Evolutionary conservation across 2,797 vertebrate species (phyloP), one percentile per base, ranked within the genome.

Genomic region (Acropternis orthonyx): DNA sequence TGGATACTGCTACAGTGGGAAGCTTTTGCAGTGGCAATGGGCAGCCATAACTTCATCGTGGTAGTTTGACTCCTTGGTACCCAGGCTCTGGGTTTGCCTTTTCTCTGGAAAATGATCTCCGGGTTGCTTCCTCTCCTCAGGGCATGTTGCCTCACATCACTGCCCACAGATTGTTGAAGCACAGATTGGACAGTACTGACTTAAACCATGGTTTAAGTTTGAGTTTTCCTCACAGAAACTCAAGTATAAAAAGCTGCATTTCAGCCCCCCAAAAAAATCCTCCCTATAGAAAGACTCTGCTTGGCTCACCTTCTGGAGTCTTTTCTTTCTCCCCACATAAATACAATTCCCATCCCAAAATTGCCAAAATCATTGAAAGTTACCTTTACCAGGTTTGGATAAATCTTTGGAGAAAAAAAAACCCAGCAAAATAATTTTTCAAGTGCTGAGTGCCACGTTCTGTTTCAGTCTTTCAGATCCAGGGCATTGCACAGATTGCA

Each of bases 401-500:
- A 88, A 74, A 82, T 68, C 32, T 77, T 36, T 74, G 5, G 7
- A 2, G 28, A 4, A 1, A 0, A 1, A 0, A 59, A 9, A 0
- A 2, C 34, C 2, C 5, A 55, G 24, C 17, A 48, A 59, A 68
- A n/a, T 49, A 55, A 15, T 52, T 87, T 89, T 84, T n/a, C 32
- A 85, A 21, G 27, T 30, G 24, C 15, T 67, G n/a, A 46, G 46
- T 63, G 4, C 15, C 46, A 21, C 20, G 7, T 28, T 76, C 24
- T 61, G 2, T 62, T 90, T 65, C 72, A 71, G 32, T 16, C 27
- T 83, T 69, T 67, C 39, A 11, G 23, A 46, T 20, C 19, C 22
- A 41, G 8, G 12, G 37, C 56, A 54, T 22, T 65, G 15, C 27
- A 71, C 2, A 74, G 61, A 43, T 37, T 81, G 28, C 30, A 41